Base-by-base conservation (phyloP, 2,797 vertebrate genomes). In the Oreochromis mossambicus region DNA sequence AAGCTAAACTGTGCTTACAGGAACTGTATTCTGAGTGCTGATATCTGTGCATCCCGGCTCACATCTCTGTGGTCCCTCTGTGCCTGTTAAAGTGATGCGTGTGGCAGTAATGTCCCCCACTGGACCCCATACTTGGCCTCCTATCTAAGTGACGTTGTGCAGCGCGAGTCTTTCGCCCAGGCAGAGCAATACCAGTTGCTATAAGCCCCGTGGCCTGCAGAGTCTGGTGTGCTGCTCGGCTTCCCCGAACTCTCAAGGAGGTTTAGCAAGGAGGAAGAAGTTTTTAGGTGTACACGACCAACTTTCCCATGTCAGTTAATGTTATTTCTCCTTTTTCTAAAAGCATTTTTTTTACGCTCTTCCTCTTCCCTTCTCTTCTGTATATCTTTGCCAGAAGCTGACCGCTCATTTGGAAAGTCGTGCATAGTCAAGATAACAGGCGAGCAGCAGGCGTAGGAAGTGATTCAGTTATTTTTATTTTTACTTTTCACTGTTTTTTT, bases 391-490 rank as follows among this genome's bases (percentile, higher is more conserved):
- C 85, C 91, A 92, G 89, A 88, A 86, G 79, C 86, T 86, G 90
- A 86, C 89, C 19, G 88, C 94, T 94, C 86, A 66, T 89, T 88
- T 92, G 86, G 87, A 90, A 92, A 91, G 92, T 89, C 36, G 4
- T 93, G 93, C 85, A 51, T 26, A 66, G 83, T 84, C 89, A 92
- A 93, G 95, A 96, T 95, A 95, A 95, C 89, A 87, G 81, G 82
- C 88, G 58, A 86, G 75, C 88, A 88, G 83, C 91, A 80, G 85
- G 85, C 83, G 55, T 80, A 94, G 94, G 95, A 95, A 96, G 93
- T 94, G 92, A 95, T 95, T 94, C 93, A 87, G 92, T 95, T 93
- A 88, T 87, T 95, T 94, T 94, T 93, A 85, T 92, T 94, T 95
- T 89, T 83, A 78, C 87, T 88, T 88, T 80, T 87, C 15, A 38